Percentiles rank a stretch among this genome's conserved stretches.
These are phyloP conservation scores for Aphidius colemani DNA, from an alignment of 2,888 invertebrate genomes.

Conservation along the genomic window DNA sequence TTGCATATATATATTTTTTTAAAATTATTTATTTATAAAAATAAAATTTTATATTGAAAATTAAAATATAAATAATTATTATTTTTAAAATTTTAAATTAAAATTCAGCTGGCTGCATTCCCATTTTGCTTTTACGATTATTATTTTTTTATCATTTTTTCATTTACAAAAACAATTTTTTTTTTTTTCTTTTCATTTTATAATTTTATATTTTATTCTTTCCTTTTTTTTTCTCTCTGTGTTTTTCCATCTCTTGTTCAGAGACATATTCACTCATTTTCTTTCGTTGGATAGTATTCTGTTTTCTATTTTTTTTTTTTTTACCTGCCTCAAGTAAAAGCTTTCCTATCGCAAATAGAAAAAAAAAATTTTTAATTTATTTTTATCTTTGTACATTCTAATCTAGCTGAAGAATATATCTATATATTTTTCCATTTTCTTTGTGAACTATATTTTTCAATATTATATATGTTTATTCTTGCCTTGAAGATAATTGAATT, in stretches of 20 bases:
- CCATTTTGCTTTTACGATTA: constrained; percentile 25
- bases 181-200: constrained; percentile 10
- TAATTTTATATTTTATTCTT: constrained; percentile 21
- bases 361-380: neutral
- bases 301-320: constrained; percentile 1
- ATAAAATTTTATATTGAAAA: too few relatives aligned
- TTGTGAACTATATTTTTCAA: constrained; percentile 1
- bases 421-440: neutral
- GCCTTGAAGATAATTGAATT: neutral
- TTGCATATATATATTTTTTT: too few relatives aligned
- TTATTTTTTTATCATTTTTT: constrained; percentile 13
- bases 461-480: constrained; percentile 8
- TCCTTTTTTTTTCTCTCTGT: constrained; percentile 17
- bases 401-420: constrained; percentile 11
- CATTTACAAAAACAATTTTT: neutral
- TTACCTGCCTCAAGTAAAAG: neutral
- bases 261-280: neutral
- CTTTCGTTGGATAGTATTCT: neutral
- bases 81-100: too few relatives aligned
- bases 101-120: constrained; percentile 27
- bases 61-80: too few relatives aligned
- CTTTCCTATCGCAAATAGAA: too few relatives aligned
- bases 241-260: constrained; percentile 10
- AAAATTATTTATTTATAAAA: too few relatives aligned
- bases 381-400: constrained; percentile 11